phyloP scores from a whole-genome alignment of 2,888 invertebrate species.

The Pristionchus japonicus region DNA sequence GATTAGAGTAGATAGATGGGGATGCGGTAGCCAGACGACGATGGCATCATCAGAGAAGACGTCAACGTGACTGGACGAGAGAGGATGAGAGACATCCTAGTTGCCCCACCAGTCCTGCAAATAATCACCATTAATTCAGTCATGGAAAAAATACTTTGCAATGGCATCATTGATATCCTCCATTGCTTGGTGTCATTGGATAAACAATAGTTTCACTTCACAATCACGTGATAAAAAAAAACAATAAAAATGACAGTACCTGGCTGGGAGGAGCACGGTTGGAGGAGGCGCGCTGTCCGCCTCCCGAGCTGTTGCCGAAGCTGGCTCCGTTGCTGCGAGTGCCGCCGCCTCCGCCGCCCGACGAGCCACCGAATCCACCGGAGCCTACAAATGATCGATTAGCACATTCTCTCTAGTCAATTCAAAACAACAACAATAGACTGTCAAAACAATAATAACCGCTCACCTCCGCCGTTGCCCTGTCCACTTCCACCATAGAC shows the following conservation, averaged over 20 bases:
- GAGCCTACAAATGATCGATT: background rate
- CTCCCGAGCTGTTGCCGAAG: slow-evolving; percentile 32
- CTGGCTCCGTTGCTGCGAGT: slow-evolving; percentile 45
- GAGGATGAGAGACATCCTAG: background rate
- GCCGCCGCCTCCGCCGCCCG: slow-evolving; percentile 44
- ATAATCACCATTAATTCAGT: background rate
- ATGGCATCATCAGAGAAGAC: too few species aligned
- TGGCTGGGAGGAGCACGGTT: slow-evolving; percentile 47
- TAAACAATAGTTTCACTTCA: background rate
- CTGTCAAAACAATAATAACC: background rate
- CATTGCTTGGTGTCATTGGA: too few species aligned
- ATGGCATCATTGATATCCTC: too few species aligned
- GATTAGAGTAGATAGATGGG: background rate
- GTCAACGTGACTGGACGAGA: background rate
- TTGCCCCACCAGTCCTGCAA: slow-evolving; percentile 49
- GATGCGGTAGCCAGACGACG: background rate
- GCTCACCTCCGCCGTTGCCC: slow-evolving; percentile 15
- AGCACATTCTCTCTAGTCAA: too few species aligned
- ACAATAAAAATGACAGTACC: background rate
- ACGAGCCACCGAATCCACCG: slow-evolving; percentile 22
- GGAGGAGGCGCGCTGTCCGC: slow-evolving; percentile 48
- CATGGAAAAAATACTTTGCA: background rate
- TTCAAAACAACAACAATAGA: too few species aligned
- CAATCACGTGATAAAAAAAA: too few species aligned
- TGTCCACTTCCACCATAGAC: slow-evolving; percentile 55